These are phyloP conservation scores for Scaptomyza montana DNA, from an alignment of 1,140 invertebrate genomes.

Conservation along the genomic window DNA sequence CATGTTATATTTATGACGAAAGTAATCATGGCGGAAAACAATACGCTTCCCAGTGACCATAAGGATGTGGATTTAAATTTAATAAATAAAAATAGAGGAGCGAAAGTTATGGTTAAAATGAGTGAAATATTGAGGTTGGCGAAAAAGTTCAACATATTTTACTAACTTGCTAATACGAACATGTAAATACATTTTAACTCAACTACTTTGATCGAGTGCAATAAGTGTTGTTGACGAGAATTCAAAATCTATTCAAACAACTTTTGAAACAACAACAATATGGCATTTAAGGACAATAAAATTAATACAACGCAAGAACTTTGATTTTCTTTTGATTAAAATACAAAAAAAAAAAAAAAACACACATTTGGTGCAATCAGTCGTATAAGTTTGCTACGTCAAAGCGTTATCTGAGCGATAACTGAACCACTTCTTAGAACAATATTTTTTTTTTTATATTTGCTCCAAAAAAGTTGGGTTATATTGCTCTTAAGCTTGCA, in stretches of 20 bases:
- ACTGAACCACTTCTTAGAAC: slow-evolving; percentile 8
- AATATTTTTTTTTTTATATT: not conserved
- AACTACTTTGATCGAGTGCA: not conserved
- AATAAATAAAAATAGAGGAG: slow-evolving; percentile 60
- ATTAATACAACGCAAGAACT: too few species aligned
- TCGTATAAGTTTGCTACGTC: too few species aligned
- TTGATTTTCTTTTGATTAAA: too few species aligned
- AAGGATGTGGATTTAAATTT: slow-evolving; percentile 67
- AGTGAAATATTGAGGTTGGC: slow-evolving; percentile 60
- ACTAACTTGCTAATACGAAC: slow-evolving; percentile 16
- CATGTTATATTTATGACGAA: slow-evolving; percentile 79
- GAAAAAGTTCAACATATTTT: slow-evolving; percentile 68
- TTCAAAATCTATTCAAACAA: too few species aligned
- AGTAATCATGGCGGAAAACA: slow-evolving; percentile 66
- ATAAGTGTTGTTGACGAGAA: too few species aligned
- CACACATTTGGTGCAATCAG: too few species aligned
- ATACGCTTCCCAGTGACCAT: slow-evolving; percentile 66
- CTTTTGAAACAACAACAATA: too few species aligned
- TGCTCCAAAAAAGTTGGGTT: not conserved
- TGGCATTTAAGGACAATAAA: too few species aligned
- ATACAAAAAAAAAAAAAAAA: too few species aligned
- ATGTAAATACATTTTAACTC: slow-evolving; percentile 7
- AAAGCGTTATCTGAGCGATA: slow-evolving; percentile 33
- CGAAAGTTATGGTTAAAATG: slow-evolving; percentile 53
- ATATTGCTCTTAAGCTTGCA: not conserved